Base-by-base conservation (phyloP, 2,113 vertebrate species). In the Terrapene triunguis region DNA sequence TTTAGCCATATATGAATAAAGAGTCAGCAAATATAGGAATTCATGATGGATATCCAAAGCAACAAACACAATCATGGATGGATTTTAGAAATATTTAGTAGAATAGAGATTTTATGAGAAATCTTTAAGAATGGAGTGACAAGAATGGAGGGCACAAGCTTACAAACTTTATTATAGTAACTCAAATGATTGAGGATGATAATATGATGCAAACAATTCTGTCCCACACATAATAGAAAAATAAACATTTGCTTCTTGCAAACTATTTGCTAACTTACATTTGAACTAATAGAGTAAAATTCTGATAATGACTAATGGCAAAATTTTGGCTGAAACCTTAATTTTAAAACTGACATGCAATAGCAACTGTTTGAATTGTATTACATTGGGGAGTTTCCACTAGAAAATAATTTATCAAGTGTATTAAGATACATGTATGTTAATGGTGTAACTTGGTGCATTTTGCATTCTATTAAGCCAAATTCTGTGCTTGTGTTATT, bases 281-380 rank as follows among this genome's bases (percentile, higher is more conserved):
- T 62, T 0, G 19, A 88, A 78, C 55, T 7, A 69, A 8, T 3
- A 19, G 22, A 29, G 5, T 19, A 1, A 2, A 17, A 35, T 38
- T 48, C 59, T 48, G 1, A 48, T 42, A n/a, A 69, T 69, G 47
- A 76, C 21, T 44, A 9, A 42, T 2, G 3, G 3, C 5, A 82
- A 82, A 69, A 13, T 54, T 2, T 47, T 35, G 22, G 5, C 5
- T 5, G 62, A 82, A 94, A 85, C 51, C 2, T 84, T 76, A 76
- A 24, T 50, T 54, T 35, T 51, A n/a, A 6, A 3, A n/a, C 5
- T 85, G 62, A 65, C 5, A 81, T 54, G 29, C 0, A 0, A n/a
- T 69, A 69, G n/a, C 35, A 69, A 10, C 62, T n/a, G 62, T 69
- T n/a, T 19, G 16, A n/a, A 69, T 57, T 27, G 78, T 8, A 74